Evolutionary conservation across 30 jellyfish, hydroid and myxozoan genomes (phyloP), one percentile per base, ranked within the genome.

Genomic region (Pelagia noctiluca): DNA sequence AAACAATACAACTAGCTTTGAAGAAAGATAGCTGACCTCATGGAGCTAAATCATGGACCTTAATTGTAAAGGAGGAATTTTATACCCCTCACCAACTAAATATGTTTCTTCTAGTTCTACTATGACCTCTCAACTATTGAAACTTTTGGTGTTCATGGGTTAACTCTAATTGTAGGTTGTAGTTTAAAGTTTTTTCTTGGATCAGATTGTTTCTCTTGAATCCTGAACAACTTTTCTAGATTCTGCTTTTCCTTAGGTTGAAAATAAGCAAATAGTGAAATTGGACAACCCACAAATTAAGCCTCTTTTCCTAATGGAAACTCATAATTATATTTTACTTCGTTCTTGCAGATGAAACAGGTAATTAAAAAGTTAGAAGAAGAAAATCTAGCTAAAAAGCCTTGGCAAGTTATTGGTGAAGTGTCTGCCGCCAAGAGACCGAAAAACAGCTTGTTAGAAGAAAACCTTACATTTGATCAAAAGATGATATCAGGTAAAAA

Each of bases 361-460:
- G 83, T 61, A 35, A 95, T 95, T 4, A 73, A 47, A 24, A 54
- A 67, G 1, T 83, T 95, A 16, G 99, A 95, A 70, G 89, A 88
- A 46, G 92, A 92, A 67, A 95, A 95, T 52, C 36, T 90, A 29
- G 83, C 86, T 0, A 76, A 86, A 50, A 95, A 90, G 62, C 96
- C 96, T 7, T 95, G 99, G 99, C 99, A 95, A 67, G 21, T 82
- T 32, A 61, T 68, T 25, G 99, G 99, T n/a, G 99, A 95, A 60
- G 91, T 97, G 12, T 61, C 96, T 10, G 96, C 98, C 11, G 86
- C 83, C 42, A 64, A 80, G 35, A 71, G 99, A n/a, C 98, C 98
- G 8, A 69, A 85, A 34, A 90, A 90, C 78, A 90, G 98, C 64
- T 80, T 95, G 3, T 80, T 95, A 11, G 99, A 89, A 76, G 99